Evolutionary conservation across 2,797 vertebrate genomes (phyloP), one percentile per base, ranked within the genome.

Genomic region (Hafferia zeledoni): DNA sequence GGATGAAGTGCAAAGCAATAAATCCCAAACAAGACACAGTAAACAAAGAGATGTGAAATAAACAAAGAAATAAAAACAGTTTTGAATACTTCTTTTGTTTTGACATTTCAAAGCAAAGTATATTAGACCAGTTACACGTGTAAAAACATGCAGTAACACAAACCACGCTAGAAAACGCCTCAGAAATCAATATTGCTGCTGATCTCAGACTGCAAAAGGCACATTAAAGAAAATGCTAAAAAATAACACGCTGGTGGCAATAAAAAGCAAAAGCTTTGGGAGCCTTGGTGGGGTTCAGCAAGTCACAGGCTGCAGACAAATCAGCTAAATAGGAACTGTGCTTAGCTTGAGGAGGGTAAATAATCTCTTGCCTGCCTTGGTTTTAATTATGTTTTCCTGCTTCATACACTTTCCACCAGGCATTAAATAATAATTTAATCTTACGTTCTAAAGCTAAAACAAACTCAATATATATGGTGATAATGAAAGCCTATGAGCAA

Each of bases 1-100:
- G 99, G 98, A 97, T 98, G 97, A 93, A 95, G 86, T 94, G 97
- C 97, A 96, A 97, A 98, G 98, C 98, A 98, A 97, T 76, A 97
- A 95, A 98, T 97, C 93, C 90, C 95, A 96, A 94, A 97, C 94
- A 97, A 98, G 98, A 97, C 98, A 98, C 98, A 98, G 97, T 97
- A 96, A 96, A 98, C 98, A 98, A 98, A 97, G 67, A 98, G 97
- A 98, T 91, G 96, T 89, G 96, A 97, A 98, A 98, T 98, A 98
- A 97, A 97, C 96, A 92, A 97, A 83, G 95, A 94, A 97, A 97
- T 77, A 87, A 93, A 97, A 90, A 3, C 84, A 90, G 60, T 31
- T 87, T 79, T 89, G 95, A 88, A 79, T 47, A 83, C 41, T 67
- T 11, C 46, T 27, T 70, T 60, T 78, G 52, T 30, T 80, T 37